phyloP scores from a whole-genome alignment of 2,888 invertebrate species.

The Alloscopus bannaensis region DNA sequence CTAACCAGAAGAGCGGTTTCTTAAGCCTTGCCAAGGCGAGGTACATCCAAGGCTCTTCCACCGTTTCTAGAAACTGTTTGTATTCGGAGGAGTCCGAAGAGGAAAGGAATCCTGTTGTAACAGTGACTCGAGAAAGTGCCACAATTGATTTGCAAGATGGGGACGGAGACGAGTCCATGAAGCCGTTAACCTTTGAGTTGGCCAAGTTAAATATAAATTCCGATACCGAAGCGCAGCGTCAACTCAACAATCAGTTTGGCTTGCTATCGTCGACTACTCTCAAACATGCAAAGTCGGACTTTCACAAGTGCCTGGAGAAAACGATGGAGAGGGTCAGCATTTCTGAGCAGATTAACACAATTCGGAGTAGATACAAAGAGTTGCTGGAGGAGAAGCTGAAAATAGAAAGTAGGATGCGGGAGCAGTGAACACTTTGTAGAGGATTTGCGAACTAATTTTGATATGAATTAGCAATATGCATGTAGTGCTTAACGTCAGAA shows the following conservation, averaged over 20 bases:
- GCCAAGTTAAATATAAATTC: constrained; percentile 6
- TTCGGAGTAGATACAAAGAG: constrained; percentile 20
- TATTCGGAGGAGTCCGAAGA: constrained; percentile 80
- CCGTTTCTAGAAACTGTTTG: constrained; percentile 83
- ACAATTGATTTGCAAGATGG: background rate
- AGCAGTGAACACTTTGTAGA: background rate
- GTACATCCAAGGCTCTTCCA: constrained; percentile 86
- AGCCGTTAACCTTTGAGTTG: background rate
- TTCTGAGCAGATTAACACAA: constrained; percentile 24
- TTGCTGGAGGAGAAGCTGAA: constrained; percentile 34
- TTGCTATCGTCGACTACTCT: constrained; percentile 88
- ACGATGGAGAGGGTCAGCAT: constrained; percentile 77
- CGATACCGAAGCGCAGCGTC: constrained; percentile 73
- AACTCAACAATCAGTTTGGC: constrained; percentile 92
- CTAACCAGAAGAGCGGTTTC: constrained; percentile 82
- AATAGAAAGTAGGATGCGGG: background rate
- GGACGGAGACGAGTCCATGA: background rate
- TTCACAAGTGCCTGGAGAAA: constrained; percentile 82
- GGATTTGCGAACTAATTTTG: no score
- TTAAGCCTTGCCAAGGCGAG: constrained; percentile 86
- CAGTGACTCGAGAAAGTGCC: constrained; percentile 72
- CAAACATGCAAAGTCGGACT: constrained; percentile 84
- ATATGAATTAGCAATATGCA: no score
- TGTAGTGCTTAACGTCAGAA: no score
- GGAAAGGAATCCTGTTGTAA: constrained; percentile 72